A percentile compares a stretch with the other conserved stretches of the same genome.
These are phyloP conservation scores for Nycticorax nycticorax DNA, from an alignment of 2,113 vertebrate genomes.

Conservation along the genomic window DNA sequence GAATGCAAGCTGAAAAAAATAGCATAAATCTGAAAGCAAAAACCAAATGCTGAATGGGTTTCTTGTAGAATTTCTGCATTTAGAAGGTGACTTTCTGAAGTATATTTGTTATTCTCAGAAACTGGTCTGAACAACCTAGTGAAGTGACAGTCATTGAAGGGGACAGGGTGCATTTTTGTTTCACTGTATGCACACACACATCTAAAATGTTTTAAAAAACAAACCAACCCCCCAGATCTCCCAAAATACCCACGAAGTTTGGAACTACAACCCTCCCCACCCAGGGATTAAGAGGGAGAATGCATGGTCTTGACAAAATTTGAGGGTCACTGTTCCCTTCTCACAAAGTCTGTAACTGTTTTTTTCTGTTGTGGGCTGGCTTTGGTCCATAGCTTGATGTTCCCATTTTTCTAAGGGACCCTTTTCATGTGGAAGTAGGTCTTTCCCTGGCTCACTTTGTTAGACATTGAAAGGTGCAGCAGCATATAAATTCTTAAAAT, in stretches of 20 bases:
- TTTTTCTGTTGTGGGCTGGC: background rate
- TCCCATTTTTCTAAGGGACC: background rate
- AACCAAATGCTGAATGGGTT: background rate
- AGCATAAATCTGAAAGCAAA: background rate
- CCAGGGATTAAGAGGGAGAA: background rate
- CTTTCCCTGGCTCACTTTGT: background rate
- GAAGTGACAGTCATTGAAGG: background rate
- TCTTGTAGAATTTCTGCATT: background rate
- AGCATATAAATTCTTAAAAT: background rate
- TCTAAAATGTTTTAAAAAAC: background rate
- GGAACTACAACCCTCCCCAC: background rate
- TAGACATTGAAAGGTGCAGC: background rate
- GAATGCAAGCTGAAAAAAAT: background rate
- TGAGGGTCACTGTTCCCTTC: background rate
- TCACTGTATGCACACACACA: background rate
- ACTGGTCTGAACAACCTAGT: background rate
- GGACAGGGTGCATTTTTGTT: background rate
- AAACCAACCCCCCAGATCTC: background rate
- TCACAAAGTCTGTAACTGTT: background rate
- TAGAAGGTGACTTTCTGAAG: background rate
- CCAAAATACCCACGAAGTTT: background rate
- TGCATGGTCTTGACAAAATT: background rate
- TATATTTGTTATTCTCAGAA: background rate
- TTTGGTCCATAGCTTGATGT: background rate
- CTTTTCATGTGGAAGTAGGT: background rate